These are phyloP conservation scores for Coenobita brevimanus DNA, from an alignment of 1,140 invertebrate species.

Conservation along the genomic window DNA sequence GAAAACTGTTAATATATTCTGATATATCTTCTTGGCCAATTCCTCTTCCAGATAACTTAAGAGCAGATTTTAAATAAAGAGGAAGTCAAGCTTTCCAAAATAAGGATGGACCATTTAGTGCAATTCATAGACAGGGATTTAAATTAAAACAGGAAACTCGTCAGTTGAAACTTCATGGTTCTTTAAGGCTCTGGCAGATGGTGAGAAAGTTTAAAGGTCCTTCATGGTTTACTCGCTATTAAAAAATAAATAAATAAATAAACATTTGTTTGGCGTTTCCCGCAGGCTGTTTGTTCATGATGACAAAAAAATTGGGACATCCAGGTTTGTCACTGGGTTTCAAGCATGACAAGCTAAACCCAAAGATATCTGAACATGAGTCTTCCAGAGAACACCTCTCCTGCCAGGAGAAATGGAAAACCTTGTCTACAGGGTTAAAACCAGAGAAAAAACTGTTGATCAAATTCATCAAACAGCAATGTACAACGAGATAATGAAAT, in stretches of 20 bases:
- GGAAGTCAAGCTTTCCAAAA: no score
- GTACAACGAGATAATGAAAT: neutral
- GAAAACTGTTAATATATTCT: no score
- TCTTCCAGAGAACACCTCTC: neutral
- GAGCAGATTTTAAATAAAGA: no score
- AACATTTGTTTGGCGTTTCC: no score
- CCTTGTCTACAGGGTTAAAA: neutral
- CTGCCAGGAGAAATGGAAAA: constrained; percentile 10
- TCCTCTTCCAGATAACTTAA: neutral
- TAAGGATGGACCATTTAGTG: no score
- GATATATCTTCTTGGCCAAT: no score
- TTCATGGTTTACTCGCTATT: neutral
- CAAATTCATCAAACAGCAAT: no score
- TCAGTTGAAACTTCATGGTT: neutral
- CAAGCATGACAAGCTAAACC: neutral
- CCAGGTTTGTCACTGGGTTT: neutral
- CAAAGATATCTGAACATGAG: no score
- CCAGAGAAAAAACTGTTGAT: neutral
- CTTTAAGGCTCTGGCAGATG: neutral
- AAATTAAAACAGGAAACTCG: neutral
- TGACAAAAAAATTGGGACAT: no score
- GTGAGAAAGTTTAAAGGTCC: no score
- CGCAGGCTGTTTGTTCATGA: no score
- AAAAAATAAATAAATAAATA: no score
- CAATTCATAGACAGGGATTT: neutral